A percentile compares a stretch with the other conserved stretches of the same genome.
Conservation (phyloP, 2,888 invertebrate species). For the Clusia tigrina region DNA sequence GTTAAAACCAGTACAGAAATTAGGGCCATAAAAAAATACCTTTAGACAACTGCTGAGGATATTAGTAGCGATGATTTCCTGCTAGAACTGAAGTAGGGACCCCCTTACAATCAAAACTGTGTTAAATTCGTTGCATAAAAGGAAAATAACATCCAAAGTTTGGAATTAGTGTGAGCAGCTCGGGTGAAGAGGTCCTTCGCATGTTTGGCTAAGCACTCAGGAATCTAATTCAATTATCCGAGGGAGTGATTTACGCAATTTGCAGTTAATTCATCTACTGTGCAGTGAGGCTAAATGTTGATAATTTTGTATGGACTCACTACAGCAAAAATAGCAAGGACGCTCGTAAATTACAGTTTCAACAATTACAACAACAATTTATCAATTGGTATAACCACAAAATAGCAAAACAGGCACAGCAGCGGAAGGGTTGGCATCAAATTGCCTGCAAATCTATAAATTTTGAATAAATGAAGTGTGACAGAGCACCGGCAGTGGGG, state of each 20-base stretch:
- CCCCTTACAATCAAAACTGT: no score
- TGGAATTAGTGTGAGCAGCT: no score
- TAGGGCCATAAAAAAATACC: no score
- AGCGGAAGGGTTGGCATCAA: neutral
- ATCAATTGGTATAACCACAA: neutral
- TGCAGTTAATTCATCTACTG: neutral
- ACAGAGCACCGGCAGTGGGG: neutral
- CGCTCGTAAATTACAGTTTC: neutral
- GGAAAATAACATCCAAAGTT: no score
- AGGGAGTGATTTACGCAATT: neutral
- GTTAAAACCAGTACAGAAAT: no score
- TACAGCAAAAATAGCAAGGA: neutral
- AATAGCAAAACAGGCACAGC: slow-evolving; percentile 13
- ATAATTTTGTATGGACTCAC: slow-evolving; percentile 14
- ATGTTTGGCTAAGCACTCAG: no score
- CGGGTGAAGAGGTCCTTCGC: no score
- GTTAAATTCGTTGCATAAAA: no score
- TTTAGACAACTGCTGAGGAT: no score
- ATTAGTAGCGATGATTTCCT: no score
- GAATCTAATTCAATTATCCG: no score
- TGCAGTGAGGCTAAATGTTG: slow-evolving; percentile 3
- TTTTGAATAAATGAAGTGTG: slow-evolving; percentile 9
- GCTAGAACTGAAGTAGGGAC: no score
- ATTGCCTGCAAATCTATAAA: slow-evolving; percentile 14
- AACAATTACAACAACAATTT: neutral